Evolutionary conservation across 2,888 invertebrate species (phyloP).

Genomic region (Cinara cedri): DNA sequence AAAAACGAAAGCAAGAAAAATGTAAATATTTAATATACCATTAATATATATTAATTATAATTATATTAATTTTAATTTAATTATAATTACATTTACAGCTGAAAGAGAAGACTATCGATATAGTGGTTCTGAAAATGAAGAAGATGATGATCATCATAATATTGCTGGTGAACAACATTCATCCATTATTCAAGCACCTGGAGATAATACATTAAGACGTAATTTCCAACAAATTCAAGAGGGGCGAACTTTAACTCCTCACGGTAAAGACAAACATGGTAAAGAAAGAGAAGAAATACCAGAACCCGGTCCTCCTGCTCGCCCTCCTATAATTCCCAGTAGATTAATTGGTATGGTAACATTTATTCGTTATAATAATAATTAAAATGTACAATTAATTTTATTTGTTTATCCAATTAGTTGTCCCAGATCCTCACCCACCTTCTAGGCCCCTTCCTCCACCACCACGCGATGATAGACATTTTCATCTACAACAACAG

Average conservation of each 20-base stretch:
- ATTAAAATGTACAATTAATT: neutral
- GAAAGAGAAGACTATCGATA: conserved; percentile 71
- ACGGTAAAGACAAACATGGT: conserved; percentile 62
- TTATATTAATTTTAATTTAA: conserved; percentile 42
- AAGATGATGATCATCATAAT: conserved; percentile 91
- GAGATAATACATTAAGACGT: conserved; percentile 92
- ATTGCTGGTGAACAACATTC: conserved; percentile 88
- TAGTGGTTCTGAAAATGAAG: conserved; percentile 97
- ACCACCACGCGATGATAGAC: conserved; percentile 73
- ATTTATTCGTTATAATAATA: neutral
- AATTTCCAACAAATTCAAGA: conserved; percentile 97
- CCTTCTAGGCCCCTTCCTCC: conserved; percentile 84
- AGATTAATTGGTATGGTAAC: conserved; percentile 73
- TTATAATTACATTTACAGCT: too few relatives aligned
- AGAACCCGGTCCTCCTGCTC: conserved; percentile 86
- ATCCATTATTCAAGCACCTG: conserved; percentile 87
- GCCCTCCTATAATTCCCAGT: conserved; percentile 83
- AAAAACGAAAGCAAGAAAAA: conserved; percentile 92
- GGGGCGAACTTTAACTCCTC: conserved; percentile 68
- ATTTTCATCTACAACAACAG: conserved; percentile 64
- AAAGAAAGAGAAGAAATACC: conserved; percentile 66
- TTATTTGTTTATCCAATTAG: conserved; percentile 62
- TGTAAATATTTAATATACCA: conserved; percentile 60
- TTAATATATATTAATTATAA: neutral
- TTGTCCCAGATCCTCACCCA: conserved; percentile 86